Base-by-base conservation (phyloP, 2,888 invertebrate genomes). In the Agonopterix alstromeriana region DNA sequence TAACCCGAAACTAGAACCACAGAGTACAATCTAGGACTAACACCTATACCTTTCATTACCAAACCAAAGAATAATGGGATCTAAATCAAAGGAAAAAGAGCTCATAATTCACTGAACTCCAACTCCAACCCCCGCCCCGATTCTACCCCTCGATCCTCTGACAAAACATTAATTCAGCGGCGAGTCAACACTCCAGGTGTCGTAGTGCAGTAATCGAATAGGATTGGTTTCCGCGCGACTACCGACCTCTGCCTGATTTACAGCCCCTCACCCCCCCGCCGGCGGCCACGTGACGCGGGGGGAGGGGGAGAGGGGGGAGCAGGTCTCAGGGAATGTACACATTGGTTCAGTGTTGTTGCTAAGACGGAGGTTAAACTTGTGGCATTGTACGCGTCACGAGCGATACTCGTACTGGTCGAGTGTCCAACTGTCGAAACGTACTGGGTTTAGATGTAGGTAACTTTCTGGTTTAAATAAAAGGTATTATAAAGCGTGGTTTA, bases 161-260 rank as follows among this genome's bases (percentile, higher is more conserved):
- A 27, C 27, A 27, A 27, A 27, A 38, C 38, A 38, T 38, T 38
- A 38, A 38, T 38, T 38, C 38, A 38, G 41, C 42, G 42, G 47
- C 45, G 60, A 66, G 60, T 63, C 68, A 66, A 60, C 63, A 63
- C 54, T 57, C 38, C 50, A 49, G 54, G 60, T 60, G 56, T 57
- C 50, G 55, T 38, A 38, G 38, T 43, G 50, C 53, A 52, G 63
- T 69, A 67, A 71, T 70, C 65, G 68, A 72, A 67, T 61, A 58
- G 67, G 68, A 71, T 70, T 63, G 70, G 64, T 61, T 69, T 62
- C 55, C 47, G 12, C 47, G 49, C 52, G 45, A 47, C 50, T 12
- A 48, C 46, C 53, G 61, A 57, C 60, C 57, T 52, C 60, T 52
- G n/a, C 38, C 58, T 68, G 73, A 70, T 69, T 68, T 69, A 70